Conservation (phyloP, 2,888 invertebrate genomes). For the Mythimna pallens region DNA sequence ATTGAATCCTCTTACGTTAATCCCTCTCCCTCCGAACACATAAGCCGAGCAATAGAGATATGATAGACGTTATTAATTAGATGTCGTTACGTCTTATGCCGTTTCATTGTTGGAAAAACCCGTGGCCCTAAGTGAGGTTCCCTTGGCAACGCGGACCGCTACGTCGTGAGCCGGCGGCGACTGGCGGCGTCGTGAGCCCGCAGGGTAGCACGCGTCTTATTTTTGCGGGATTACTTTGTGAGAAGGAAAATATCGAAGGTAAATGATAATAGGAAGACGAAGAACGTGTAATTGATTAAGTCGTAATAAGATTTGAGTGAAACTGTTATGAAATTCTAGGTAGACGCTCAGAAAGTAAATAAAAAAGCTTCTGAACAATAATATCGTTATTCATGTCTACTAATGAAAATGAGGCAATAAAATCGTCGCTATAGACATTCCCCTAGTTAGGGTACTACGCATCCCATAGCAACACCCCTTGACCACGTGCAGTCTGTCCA, state of each 20-base stretch:
- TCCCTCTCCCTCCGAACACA: conserved; percentile 76
- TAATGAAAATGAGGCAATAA: conserved; percentile 61
- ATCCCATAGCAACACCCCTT: conserved; percentile 69
- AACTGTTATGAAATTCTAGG: not conserved
- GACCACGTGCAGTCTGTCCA: conserved; percentile 71
- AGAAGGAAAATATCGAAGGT: conserved; percentile 16
- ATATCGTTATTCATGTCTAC: conserved; percentile 34
- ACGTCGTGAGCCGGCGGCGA: conserved; percentile 16
- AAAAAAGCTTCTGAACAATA: conserved; percentile 30
- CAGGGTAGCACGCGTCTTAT: conserved; percentile 26
- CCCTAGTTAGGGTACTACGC: conserved; percentile 45
- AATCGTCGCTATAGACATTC: conserved; percentile 59
- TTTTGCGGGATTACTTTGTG: conserved; percentile 17
- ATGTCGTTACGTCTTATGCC: conserved; percentile 89
- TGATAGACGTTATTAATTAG: conserved; percentile 90
- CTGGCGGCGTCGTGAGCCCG: conserved; percentile 11
- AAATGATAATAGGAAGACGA: conserved; percentile 1
- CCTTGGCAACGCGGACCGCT: conserved; percentile 68
- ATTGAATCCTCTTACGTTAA: conserved; percentile 88
- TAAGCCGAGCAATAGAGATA: conserved; percentile 88
- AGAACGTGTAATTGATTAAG: conserved; percentile 34
- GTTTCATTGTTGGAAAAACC: conserved; percentile 87
- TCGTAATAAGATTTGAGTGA: not conserved
- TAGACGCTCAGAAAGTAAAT: not conserved
- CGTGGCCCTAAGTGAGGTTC: conserved; percentile 76